Evolutionary conservation across 2,888 invertebrate species (phyloP), one percentile per base, ranked within the genome.

Genomic region (Acheta domesticus): DNA sequence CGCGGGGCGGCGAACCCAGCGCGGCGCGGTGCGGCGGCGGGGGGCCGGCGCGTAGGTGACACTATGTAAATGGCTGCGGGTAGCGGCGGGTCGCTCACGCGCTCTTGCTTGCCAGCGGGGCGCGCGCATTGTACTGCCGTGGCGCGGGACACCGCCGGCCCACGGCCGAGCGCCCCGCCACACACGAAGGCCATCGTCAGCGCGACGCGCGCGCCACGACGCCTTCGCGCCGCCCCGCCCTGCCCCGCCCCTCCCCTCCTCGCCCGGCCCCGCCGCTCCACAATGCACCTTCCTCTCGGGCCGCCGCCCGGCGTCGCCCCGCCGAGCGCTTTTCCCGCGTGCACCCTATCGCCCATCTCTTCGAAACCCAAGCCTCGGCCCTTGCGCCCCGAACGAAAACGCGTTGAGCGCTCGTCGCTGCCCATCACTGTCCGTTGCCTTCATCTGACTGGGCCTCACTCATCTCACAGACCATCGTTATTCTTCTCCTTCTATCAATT

Each of bases 121-220:
- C 36, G 36, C 36, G 36, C 36, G 36, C 36, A 62, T 62, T 62
- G 62, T 62, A n/a, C 62, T 62, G 62, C 62, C n/a, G 62, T 4
- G 62, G n/a, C 62, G 62, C 62, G 62, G 62, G 62, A 62, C 62
- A 62, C 62, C 62, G 62, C 62, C 62, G 62, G 36, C 36, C 36
- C 36, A 36, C 36, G 36, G 36, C 36, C 36, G 62, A 62, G 5
- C 14, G 62, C 62, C 19, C 62, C n/a, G 62, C 62, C 62, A 62
- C 62, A 62, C 62, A 62, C 62, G 62, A 62, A 62, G 62, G 62
- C 62, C 62, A 62, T 62, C 14, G 62, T 62, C 62, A 62, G n/a
- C 62, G n/a, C 62, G 62, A 19, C 62, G 62, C 62, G n/a, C 62
- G 16, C 62, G 14, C 14, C 62, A 62, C 62, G 62, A 19, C 16